Evolutionary conservation across 1,140 invertebrate species (phyloP).

Genomic region (Acromyrmex heyeri): DNA sequence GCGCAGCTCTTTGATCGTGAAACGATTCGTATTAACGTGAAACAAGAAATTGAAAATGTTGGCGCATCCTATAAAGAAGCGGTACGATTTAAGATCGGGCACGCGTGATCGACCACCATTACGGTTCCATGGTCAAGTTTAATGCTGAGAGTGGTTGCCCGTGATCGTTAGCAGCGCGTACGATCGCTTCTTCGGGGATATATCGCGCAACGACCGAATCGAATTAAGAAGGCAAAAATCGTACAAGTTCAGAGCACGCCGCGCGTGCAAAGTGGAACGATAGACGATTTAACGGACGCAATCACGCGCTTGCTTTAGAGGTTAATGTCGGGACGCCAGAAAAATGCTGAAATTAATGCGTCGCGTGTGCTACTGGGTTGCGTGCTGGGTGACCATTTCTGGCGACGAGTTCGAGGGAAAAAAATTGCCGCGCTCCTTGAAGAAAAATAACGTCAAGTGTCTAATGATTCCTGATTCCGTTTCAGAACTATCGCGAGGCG

Average conservation of each 20-base stretch:
- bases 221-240: slow-evolving; percentile 60
- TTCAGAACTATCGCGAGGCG: slow-evolving; percentile 6
- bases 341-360: slow-evolving; percentile 76
- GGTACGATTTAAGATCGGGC: slow-evolving; percentile 57
- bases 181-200: slow-evolving; percentile 17
- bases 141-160: slow-evolving; percentile 50
- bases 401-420: slow-evolving; percentile 49
- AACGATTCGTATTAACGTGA: slow-evolving; percentile 39
- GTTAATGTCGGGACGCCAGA: slow-evolving; percentile 65
- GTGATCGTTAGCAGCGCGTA: slow-evolving; percentile 51
- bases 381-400: slow-evolving; percentile 73
- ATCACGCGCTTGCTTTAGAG: slow-evolving; percentile 71
- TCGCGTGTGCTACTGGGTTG: slow-evolving; percentile 77
- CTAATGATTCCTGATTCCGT: slow-evolving; percentile 36
- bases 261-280: slow-evolving; percentile 61
- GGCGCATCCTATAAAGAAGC: slow-evolving; percentile 7
- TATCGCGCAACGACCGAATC: slow-evolving; percentile 45
- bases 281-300: slow-evolving; percentile 63
- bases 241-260: slow-evolving; percentile 30
- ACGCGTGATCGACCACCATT: slow-evolving; percentile 64
- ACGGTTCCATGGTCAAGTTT: slow-evolving; percentile 44
- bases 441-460: slow-evolving; percentile 20
- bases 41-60: slow-evolving; percentile 51
- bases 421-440: slow-evolving; percentile 1
- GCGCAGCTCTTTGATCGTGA: slow-evolving; percentile 23